Base-by-base conservation (phyloP, 2,888 invertebrate species). In the Tromatobia lineatoria region DNA sequence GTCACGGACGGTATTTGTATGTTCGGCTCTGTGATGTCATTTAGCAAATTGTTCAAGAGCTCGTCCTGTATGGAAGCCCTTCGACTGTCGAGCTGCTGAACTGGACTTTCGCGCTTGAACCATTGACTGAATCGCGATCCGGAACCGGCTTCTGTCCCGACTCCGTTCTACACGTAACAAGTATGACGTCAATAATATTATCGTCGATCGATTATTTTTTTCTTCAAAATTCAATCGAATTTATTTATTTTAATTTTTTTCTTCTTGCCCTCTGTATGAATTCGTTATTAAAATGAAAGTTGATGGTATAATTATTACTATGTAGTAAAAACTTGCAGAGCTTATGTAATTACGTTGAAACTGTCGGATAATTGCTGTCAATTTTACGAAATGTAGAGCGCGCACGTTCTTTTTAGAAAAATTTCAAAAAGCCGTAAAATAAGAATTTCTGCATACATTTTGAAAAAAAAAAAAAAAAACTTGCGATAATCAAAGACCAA, bases 101-200 rank as follows among this genome's bases (percentile, higher is more conserved):
- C 93, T 1, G 96, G 96, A 88, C 96, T 96, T 88, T 96, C 96
- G 69, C 95, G 95, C 59, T 95, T 96, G 94, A 98, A 98, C 97
- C 97, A 97, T 86, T 96, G 96, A 91, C 96, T 97, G 93, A 97
- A 97, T 25, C 97, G 95, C 25, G 97, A 97, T 86, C 96, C 95
- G 66, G 94, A 92, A 29, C 94, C 93, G 50, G 94, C 94, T 59
- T 94, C 94, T 25, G 95, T 94, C 67, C 95, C 94, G 66, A 95
- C 94, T 47, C 96, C 97, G 92, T 97, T 96, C 96, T 96, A 88
- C 8, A 91, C 90, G 83, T 88, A 86, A 86, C 85, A 80, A 69
- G 70, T 76, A 67, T 34, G 69, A 82, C 29, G 18, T 15, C 6
- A 50, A 59, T 50, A 18, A 20, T 52, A 52, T 18, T 52, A 52